These are phyloP conservation scores for Barbus barbus DNA, from an alignment of 2,113 vertebrate species.

Conservation along the genomic window DNA sequence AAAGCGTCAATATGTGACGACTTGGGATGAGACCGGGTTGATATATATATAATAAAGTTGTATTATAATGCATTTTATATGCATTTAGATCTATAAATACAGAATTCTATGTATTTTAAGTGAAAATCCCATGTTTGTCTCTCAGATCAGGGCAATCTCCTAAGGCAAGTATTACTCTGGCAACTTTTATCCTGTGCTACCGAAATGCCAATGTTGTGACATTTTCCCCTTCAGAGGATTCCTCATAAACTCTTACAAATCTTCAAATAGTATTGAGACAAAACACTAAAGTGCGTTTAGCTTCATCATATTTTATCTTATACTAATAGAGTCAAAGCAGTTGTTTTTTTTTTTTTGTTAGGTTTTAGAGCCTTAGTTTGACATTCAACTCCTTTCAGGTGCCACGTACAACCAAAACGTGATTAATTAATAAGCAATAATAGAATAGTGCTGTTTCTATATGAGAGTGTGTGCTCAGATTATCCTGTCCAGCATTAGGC, in stretches of 20 bases:
- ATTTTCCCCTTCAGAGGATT: conserved; percentile 3
- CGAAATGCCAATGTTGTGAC: conserved; percentile 6
- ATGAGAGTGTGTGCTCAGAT: neutral
- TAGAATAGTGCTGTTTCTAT: neutral
- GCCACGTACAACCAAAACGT: neutral
- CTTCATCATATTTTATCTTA: neutral
- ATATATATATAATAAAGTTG: too few relatives aligned
- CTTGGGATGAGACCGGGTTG: too few relatives aligned
- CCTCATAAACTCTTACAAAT: neutral
- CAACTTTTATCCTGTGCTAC: conserved; percentile 33
- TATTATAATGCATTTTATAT: neutral
- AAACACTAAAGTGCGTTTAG: neutral
- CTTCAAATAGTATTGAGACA: neutral
- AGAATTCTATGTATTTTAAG: neutral
- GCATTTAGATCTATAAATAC: neutral
- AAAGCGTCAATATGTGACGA: too few relatives aligned
- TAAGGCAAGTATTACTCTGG: conserved; percentile 4
- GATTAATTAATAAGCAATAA: neutral
- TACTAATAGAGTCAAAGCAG: neutral
- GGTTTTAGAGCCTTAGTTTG: neutral
- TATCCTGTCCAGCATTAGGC: conserved; percentile 3
- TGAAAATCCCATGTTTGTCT: neutral
- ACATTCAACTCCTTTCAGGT: too few relatives aligned
- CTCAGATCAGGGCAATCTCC: neutral
- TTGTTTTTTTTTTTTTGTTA: too few relatives aligned